Evolutionary conservation across 1,140 invertebrate genomes (phyloP), one percentile per base, ranked within the genome.

Genomic region (Uloborus diversus): DNA sequence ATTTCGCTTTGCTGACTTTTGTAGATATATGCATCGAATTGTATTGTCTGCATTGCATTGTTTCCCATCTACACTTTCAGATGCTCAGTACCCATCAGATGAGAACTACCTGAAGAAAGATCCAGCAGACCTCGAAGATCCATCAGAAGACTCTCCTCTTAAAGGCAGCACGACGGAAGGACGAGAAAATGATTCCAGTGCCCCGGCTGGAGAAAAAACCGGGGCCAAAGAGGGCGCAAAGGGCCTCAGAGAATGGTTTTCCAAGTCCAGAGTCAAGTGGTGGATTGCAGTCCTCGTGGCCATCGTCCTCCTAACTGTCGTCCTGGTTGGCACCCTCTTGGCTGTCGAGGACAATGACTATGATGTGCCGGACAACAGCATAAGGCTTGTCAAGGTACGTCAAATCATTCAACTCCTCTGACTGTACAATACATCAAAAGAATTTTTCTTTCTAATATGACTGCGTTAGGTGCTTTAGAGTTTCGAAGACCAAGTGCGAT

Each of bases 261-360:
- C 79, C 20, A 81, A 81, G 32, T 71, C 80, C n/a, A 78, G 80
- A 27, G 80, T 81, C 3, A 78, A 73, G 20, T 81, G 80, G 80
- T 81, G 80, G 68, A 79, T 81, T 25, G 80, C 80, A 0, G 57
- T 81, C 20, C 27, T 79, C 4, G 80, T 79, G 47, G 73, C 76
- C 17, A 65, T 79, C 5, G 28, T 81, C 14, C 32, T 81, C 25
- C 13, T 78, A 11, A 68, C 73, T 5, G 66, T 81, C 3, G 73
- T 81, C 27, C 53, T 81, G 11, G 80, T 78, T 2, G 73, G 69
- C 23, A 81, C 80, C 5, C 32, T 81, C 2, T 35, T 81, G 2
- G 80, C 80, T 17, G 66, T 71, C 2, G 80, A 81, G 33, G 80
- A 75, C 33, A 49, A 68, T 53, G 53, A 73, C 20, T 66, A 69